These are phyloP conservation scores for Carettochelys insculpta DNA, from an alignment of 2,113 vertebrate genomes.

Conservation along the genomic window DNA sequence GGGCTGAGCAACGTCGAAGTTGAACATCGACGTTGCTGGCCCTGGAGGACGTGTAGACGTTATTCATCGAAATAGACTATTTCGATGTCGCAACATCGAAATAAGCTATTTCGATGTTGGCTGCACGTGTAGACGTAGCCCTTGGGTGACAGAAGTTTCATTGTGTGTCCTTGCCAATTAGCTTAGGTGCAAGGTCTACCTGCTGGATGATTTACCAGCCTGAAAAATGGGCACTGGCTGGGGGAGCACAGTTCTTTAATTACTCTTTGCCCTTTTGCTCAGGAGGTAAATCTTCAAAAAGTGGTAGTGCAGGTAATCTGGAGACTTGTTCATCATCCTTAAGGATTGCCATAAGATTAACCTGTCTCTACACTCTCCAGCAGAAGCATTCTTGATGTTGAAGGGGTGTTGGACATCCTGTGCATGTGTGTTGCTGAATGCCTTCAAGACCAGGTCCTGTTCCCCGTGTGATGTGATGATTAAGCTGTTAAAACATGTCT, in stretches of 20 bases:
- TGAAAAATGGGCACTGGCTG: slow-evolving; percentile 7
- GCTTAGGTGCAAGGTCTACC: slow-evolving; percentile 6
- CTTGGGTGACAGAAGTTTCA: background rate
- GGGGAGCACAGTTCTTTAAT: background rate
- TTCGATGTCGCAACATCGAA: too few relatives aligned
- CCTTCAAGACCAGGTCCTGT: background rate
- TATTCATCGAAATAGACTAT: too few relatives aligned
- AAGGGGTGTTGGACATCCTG: background rate
- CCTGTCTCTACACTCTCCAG: slow-evolving; percentile 5
- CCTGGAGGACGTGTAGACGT: too few relatives aligned
- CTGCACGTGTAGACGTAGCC: too few relatives aligned
- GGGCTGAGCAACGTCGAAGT: too few relatives aligned
- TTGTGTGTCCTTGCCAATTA: background rate
- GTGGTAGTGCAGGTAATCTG: background rate
- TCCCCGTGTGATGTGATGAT: background rate
- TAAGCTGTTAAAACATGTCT: background rate
- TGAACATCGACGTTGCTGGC: too few relatives aligned
- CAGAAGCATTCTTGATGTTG: background rate
- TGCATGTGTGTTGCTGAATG: background rate
- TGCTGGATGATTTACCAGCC: slow-evolving; percentile 31
- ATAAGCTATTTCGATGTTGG: too few relatives aligned
- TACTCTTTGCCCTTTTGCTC: background rate
- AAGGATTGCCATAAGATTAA: background rate
- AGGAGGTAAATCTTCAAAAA: slow-evolving; percentile 22
- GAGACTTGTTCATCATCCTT: slow-evolving; percentile 1